Percentiles rank a stretch among this genome's conserved stretches.
These are phyloP conservation scores for Eledone cirrhosa DNA, from an alignment of 2,888 invertebrate genomes.

Conservation along the genomic window DNA sequence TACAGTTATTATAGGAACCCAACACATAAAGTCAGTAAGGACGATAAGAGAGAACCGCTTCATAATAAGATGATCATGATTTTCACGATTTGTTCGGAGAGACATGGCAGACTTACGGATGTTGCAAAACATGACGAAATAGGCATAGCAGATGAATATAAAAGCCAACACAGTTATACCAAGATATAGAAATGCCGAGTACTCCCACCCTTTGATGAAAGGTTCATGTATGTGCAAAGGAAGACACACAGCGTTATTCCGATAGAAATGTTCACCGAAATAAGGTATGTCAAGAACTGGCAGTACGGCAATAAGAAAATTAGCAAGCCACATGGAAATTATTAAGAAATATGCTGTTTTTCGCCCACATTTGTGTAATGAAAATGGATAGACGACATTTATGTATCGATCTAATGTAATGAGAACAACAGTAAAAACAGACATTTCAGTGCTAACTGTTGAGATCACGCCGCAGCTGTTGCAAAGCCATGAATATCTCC, in stretches of 20 bases:
- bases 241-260: conserved; percentile 46
- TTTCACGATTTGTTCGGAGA: conserved; percentile 39
- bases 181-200: conserved; percentile 44
- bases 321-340: conserved; percentile 40
- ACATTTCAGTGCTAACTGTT: conserved; percentile 45
- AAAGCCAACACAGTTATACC: conserved; percentile 44
- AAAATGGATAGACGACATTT: conserved; percentile 43
- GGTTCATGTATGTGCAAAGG: conserved; percentile 44
- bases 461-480: conserved; percentile 71
- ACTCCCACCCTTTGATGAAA: conserved; percentile 42
- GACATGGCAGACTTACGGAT: conserved; percentile 40
- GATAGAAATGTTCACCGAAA: conserved; percentile 43
- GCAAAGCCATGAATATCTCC: conserved; percentile 72
- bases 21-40: conserved; percentile 45
- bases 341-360: conserved; percentile 39
- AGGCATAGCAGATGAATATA: conserved; percentile 42
- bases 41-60: conserved; percentile 47
- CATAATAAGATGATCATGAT: conserved; percentile 40
- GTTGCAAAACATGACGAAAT: conserved; percentile 42
- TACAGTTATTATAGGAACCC: conserved; percentile 46
- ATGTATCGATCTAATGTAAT: conserved; percentile 47
- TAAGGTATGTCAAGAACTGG: conserved; percentile 39
- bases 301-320: conserved; percentile 37
- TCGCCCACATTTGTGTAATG: conserved; percentile 37
- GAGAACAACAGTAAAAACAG: conserved; percentile 42